Conservation (phyloP, 1,140 invertebrate genomes). For the Drosophila mojavensis region DNA sequence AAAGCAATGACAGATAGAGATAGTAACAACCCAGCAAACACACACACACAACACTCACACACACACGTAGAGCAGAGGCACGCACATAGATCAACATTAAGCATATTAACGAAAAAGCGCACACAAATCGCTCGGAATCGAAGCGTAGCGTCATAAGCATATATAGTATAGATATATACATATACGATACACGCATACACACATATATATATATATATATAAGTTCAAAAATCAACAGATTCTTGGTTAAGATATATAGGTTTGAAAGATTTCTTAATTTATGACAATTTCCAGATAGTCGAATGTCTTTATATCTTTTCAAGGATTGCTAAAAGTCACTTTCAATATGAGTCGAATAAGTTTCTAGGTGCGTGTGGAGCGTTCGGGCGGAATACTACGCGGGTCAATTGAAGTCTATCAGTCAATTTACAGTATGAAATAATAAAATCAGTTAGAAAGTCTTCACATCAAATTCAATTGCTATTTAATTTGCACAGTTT, state of each 20-base stretch:
- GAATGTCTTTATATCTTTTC: neutral
- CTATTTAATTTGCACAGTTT: slow-evolving; percentile 33
- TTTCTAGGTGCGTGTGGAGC: slow-evolving; percentile 4
- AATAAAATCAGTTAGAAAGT: slow-evolving; percentile 30
- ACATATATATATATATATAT: neutral
- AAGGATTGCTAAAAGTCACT: slow-evolving; percentile 11
- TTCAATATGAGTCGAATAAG: neutral
- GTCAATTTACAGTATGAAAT: slow-evolving; percentile 41
- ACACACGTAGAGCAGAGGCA: slow-evolving; percentile 24
- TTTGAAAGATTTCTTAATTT: neutral
- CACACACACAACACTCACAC: slow-evolving; percentile 51
- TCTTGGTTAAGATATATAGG: neutral
- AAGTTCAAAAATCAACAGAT: neutral
- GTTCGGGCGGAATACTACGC: neutral
- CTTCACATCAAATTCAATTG: slow-evolving; percentile 38
- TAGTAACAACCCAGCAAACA: slow-evolving; percentile 71
- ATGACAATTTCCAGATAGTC: neutral
- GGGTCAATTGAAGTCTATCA: slow-evolving; percentile 47
- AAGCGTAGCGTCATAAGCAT: slow-evolving; percentile 9
- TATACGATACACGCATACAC: neutral
- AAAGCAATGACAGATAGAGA: slow-evolving; percentile 55
- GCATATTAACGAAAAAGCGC: slow-evolving; percentile 63
- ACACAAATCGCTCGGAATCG: slow-evolving; percentile 65
- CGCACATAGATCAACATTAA: slow-evolving; percentile 59
- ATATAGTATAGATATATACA: neutral